Base-by-base conservation (phyloP, 1,140 invertebrate species). In the Lamellibrachia luymesi region DNA sequence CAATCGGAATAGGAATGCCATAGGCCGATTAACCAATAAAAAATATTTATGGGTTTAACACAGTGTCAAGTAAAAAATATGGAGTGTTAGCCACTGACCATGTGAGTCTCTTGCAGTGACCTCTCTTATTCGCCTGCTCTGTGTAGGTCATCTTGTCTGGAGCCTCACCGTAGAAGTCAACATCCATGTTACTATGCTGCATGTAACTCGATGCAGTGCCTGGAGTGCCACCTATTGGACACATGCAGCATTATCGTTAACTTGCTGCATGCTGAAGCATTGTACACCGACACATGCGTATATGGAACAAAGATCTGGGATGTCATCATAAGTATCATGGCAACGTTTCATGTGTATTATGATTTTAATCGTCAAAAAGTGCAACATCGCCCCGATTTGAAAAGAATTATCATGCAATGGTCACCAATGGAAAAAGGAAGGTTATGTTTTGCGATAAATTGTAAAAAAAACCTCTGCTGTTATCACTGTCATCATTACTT, bases 91-190 rank as follows among this genome's bases (percentile, higher is more conserved):
- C 27, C 22, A 91, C 95, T 94, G 96, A 98, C 97, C 97, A 97
- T 27, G 97, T 97, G 0, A 98, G 96, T 50, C 97, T 96, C 94
- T 97, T 97, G 95, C 98, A 98, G 94, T 98, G 97, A 92, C 97
- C 97, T 93, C 97, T 97, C 95, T 98, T 98, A 93, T 97, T 97
- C 0, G 98, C 97, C 94, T 98, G 98, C 94, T 98, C 97, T 52
- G 98, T 98, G 94, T 98, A 98, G 50, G 97, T 98, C 97, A 98
- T 96, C 94, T 97, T 97, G 90, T 97, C 96, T 25, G 97, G 96
- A 10, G 96, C 96, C 94, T 96, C 96, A 0, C 95, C 94, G 97
- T 98, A 94, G 95, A 96, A 95, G 94, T 96, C 94, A 95, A 96
- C 95, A 95, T 96, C 94, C 95, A 96, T 96, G 90, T 95, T 96